Conservation (phyloP, 2,113 vertebrate genomes). For the Dicentrarchus labrax region DNA sequence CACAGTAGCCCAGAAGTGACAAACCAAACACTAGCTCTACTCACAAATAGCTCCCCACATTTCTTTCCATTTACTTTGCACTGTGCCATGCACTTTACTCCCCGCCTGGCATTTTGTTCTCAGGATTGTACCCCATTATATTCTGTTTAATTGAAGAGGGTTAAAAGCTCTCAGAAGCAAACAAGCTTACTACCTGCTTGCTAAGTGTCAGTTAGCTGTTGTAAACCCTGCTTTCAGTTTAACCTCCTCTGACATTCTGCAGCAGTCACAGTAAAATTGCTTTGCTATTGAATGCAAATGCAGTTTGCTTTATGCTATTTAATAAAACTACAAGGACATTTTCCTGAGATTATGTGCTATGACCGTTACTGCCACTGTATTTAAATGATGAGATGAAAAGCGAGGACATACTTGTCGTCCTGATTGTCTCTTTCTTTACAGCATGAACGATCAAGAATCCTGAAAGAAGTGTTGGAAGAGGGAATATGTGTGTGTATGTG, state of each 20-base stretch:
- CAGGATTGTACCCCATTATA: not conserved
- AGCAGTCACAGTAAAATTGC: not conserved
- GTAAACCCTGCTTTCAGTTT: not conserved
- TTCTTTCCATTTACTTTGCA: not conserved
- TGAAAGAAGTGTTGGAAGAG: not conserved
- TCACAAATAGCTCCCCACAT: not conserved
- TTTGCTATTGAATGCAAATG: not conserved
- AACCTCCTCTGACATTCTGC: not conserved
- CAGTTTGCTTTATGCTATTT: not conserved
- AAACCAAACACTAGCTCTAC: no score
- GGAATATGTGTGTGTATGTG: not conserved
- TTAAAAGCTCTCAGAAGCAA: no score
- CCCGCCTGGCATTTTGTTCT: not conserved
- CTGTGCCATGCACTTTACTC: not conserved
- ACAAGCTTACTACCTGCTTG: not conserved
- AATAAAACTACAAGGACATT: conserved; percentile 5
- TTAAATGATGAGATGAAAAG: not conserved
- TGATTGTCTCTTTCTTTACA: not conserved
- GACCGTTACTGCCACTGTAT: not conserved
- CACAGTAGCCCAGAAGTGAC: no score
- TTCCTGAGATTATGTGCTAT: not conserved
- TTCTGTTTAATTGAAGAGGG: not conserved
- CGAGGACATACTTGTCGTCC: not conserved
- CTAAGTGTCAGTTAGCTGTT: not conserved
- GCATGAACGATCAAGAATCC: not conserved